These are phyloP conservation scores for Procambarus virginalis DNA, from an alignment of 1,140 invertebrate genomes.

Conservation along the genomic window DNA sequence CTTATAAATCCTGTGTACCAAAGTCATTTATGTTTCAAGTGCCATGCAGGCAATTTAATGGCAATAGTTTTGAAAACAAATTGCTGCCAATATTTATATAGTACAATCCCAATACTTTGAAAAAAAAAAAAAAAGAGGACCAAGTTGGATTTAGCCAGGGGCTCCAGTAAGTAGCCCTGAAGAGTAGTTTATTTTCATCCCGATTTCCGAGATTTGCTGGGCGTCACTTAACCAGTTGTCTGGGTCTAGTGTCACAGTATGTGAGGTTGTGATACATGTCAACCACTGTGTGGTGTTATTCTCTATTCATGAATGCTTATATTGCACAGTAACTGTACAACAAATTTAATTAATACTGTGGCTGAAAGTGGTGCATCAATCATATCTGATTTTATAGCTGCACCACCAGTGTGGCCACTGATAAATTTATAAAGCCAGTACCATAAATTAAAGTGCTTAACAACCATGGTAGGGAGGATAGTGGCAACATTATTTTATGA, in stretches of 20 bases:
- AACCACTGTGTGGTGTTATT: not conserved
- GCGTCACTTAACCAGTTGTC: not conserved
- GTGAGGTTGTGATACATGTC: conserved; percentile 6
- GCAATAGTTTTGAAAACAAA: conserved; percentile 6
- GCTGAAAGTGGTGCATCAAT: not conserved
- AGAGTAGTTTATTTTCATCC: conserved; percentile 34
- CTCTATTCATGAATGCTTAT: not conserved
- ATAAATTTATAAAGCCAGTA: not conserved
- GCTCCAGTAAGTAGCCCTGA: conserved; percentile 1
- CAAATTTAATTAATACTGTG: not conserved
- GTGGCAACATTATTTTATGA: not conserved
- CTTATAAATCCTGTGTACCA: not conserved
- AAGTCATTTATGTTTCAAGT: not conserved
- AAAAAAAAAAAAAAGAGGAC: not conserved
- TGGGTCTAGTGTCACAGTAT: conserved; percentile 6
- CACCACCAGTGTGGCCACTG: not conserved
- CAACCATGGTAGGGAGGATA: not conserved
- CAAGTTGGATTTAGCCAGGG: conserved; percentile 32
- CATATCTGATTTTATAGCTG: not conserved
- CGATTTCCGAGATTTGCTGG: not conserved
- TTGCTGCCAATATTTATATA: conserved; percentile 21
- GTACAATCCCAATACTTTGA: not conserved
- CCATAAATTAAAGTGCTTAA: not conserved
- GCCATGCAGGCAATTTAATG: conserved; percentile 1
- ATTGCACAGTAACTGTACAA: not conserved